Evolutionary conservation across 2,888 invertebrate genomes (phyloP).

Genomic region (Danaus chrysippus): DNA sequence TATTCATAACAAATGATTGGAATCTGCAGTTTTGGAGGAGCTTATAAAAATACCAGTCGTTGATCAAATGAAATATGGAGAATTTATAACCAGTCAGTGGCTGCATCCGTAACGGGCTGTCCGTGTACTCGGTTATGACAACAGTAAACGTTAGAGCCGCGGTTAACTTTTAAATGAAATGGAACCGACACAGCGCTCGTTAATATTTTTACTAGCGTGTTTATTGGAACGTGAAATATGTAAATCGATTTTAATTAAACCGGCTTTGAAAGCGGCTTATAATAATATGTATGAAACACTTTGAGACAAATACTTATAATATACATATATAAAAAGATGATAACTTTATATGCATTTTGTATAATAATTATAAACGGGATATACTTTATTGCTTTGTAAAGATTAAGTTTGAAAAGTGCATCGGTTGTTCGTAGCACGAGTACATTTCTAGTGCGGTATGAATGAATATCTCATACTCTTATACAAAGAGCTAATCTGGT

Average conservation of each 20-base stretch:
- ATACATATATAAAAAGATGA: no score
- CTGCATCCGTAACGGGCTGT: neutral
- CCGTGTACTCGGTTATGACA: neutral
- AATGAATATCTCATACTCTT: neutral
- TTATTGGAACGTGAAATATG: neutral
- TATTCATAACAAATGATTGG: constrained; percentile 13
- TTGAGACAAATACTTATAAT: no score
- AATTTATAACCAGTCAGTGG: constrained; percentile 1
- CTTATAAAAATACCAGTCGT: constrained; percentile 1
- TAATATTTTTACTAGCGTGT: neutral
- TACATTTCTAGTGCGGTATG: neutral
- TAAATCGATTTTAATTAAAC: neutral
- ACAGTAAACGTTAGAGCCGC: neutral
- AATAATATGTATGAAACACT: no score
- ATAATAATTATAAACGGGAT: no score
- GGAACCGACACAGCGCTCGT: neutral
- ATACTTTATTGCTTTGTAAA: no score
- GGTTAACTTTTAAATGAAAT: neutral
- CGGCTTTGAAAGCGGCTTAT: neutral
- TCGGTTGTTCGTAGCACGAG: no score
- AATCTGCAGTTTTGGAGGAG: constrained; percentile 8
- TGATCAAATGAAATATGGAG: neutral
- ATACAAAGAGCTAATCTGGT: neutral
- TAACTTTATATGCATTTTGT: no score
- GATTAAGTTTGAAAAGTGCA: no score